Conservation (phyloP, 2,888 invertebrate genomes). For the Lithosia quadra region DNA sequence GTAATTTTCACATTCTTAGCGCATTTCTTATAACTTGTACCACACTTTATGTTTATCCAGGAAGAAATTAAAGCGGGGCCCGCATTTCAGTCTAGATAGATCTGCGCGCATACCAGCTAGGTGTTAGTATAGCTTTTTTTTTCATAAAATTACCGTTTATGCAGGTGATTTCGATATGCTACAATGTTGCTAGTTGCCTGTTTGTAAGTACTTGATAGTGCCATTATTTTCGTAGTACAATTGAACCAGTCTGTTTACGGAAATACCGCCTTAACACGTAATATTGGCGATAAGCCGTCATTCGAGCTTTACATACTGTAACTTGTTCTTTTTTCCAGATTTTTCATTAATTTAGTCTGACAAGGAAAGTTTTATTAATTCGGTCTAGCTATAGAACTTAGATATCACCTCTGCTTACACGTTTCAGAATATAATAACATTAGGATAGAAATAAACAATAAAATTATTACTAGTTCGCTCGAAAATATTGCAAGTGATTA, state of each 20-base stretch:
- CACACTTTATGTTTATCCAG: conserved; percentile 59
- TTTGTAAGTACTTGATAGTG: not conserved
- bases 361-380: too few relatives aligned
- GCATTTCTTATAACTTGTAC: conserved; percentile 36
- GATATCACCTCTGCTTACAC: not conserved
- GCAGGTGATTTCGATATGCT: conserved; percentile 23
- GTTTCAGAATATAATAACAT: not conserved
- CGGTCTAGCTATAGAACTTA: too few relatives aligned
- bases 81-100: conserved; percentile 58
- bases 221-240: not conserved
- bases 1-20: not conserved
- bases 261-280: not conserved
- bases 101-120: conserved; percentile 53
- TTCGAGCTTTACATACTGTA: too few relatives aligned
- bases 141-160: conserved; percentile 38
- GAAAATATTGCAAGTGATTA: not conserved
- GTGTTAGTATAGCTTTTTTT: conserved; percentile 48
- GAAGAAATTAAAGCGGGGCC: conserved; percentile 66
- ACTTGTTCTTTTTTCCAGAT: too few relatives aligned
- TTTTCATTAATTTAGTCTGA: too few relatives aligned
- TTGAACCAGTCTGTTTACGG: not conserved
- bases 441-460: not conserved
- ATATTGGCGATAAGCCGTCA: not conserved
- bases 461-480: not conserved
- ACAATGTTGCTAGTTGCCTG: conserved; percentile 13